Percentiles rank a stretch among this genome's conserved stretches.
Evolutionary conservation across 2,888 invertebrate genomes (phyloP).

Genomic region (Saturnia pavonia): DNA sequence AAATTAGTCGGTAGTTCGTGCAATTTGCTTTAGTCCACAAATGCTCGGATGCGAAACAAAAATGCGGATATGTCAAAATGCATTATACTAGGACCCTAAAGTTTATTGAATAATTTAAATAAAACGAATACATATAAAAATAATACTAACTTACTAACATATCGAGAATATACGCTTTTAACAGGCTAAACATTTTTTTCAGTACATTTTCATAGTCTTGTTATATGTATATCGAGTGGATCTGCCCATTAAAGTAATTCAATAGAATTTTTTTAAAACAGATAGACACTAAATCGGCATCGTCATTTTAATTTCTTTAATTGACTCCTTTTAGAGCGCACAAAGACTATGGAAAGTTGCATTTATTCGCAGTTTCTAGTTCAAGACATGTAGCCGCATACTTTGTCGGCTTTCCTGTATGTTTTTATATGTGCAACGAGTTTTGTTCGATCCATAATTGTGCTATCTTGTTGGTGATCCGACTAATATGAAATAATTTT

Average conservation of each 20-base stretch:
- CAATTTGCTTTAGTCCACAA: too few relatives aligned
- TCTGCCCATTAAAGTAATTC: conserved; percentile 61
- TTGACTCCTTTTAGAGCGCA: conserved; percentile 40
- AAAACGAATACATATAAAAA: neutral
- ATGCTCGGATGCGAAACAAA: too few relatives aligned
- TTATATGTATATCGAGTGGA: conserved; percentile 33
- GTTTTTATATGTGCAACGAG: conserved; percentile 16
- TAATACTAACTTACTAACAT: conserved; percentile 18
- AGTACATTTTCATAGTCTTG: conserved; percentile 34
- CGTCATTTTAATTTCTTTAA: conserved; percentile 27
- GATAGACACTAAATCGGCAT: conserved; percentile 20
- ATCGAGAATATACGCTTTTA: conserved; percentile 47
- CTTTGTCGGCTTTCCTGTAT: conserved; percentile 19
- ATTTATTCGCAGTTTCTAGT: conserved; percentile 14
- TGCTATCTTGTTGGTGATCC: conserved; percentile 16
- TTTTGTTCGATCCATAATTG: conserved; percentile 11
- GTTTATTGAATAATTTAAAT: neutral
- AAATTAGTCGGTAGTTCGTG: too few relatives aligned
- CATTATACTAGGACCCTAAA: too few relatives aligned
- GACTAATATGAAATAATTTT: conserved; percentile 26
- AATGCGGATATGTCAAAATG: too few relatives aligned
- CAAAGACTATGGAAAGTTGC: conserved; percentile 25
- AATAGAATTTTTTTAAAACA: conserved; percentile 58
- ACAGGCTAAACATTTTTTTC: conserved; percentile 47
- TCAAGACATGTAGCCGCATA: conserved; percentile 10